Percentiles rank a stretch among this genome's conserved stretches.
These are phyloP conservation scores for Thymelicus lineola DNA, from an alignment of 2,888 invertebrate genomes.

Conservation along the genomic window DNA sequence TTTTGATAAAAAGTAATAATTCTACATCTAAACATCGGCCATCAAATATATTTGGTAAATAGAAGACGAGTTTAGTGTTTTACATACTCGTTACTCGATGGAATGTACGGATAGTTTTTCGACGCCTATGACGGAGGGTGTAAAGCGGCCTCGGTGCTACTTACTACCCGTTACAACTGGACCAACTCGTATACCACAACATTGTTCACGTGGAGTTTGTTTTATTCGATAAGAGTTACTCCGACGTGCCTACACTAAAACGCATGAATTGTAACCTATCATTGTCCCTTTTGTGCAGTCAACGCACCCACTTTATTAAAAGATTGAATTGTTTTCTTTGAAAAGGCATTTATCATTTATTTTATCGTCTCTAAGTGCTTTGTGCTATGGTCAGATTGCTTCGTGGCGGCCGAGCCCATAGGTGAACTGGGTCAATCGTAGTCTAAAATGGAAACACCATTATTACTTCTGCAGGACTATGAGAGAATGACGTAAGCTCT, in stretches of 20 bases:
- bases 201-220: slow-evolving; percentile 81
- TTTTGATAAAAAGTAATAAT: no score
- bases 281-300: slow-evolving; percentile 70
- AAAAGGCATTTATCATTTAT: slow-evolving; percentile 57
- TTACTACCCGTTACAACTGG: slow-evolving; percentile 61
- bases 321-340: slow-evolving; percentile 70
- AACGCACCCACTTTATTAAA: slow-evolving; percentile 69
- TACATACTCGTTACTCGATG: no score
- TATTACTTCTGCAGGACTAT: slow-evolving; percentile 57
- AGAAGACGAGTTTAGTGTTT: no score
- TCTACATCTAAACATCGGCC: no score
- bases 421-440: slow-evolving; percentile 67
- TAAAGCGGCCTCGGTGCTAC: slow-evolving; percentile 52
- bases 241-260: slow-evolving; percentile 64
- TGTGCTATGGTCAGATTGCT: slow-evolving; percentile 66
- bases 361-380: slow-evolving; percentile 52
- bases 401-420: slow-evolving; percentile 68
- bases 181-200: slow-evolving; percentile 63
- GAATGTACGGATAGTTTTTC: neutral
- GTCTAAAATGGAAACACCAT: slow-evolving; percentile 74
- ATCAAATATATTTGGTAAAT: no score
- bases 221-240: slow-evolving; percentile 80
- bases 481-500: slow-evolving; percentile 67
- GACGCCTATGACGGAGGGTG: slow-evolving; percentile 47
- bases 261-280: slow-evolving; percentile 71